phyloP scores from a whole-genome alignment of 2,888 invertebrate species.

The Plagodis dolabraria region DNA sequence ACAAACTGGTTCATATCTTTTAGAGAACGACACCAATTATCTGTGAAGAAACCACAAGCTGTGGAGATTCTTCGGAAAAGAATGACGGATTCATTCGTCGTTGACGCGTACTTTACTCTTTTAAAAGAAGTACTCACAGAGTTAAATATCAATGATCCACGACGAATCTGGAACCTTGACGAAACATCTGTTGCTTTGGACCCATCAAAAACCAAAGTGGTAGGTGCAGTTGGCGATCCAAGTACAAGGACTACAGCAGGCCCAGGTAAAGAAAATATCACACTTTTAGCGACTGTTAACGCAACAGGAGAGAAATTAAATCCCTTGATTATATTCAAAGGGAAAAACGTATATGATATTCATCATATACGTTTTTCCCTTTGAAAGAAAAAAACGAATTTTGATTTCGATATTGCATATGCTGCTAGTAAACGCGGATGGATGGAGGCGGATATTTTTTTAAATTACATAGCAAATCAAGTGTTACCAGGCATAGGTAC shows the following conservation, averaged over 20 bases:
- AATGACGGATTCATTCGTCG: too few species aligned
- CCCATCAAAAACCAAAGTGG: slow-evolving; percentile 40
- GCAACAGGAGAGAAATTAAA: slow-evolving; percentile 32
- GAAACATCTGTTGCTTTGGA: slow-evolving; percentile 38
- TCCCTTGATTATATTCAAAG: slow-evolving; percentile 9
- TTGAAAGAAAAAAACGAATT: too few species aligned
- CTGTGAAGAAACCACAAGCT: slow-evolving; percentile 5
- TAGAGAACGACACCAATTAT: slow-evolving; percentile 16
- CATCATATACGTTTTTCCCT: too few species aligned
- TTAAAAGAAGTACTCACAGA: slow-evolving; percentile 4
- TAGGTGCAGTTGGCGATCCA: slow-evolving; percentile 26
- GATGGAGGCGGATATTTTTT: slow-evolving; percentile 50
- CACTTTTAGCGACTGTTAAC: slow-evolving; percentile 35
- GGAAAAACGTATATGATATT: too few species aligned
- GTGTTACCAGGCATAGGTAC: too few species aligned
- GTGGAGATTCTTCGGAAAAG: too few species aligned
- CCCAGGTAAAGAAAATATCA: slow-evolving; percentile 38
- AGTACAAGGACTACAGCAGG: slow-evolving; percentile 33
- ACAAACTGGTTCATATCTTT: slow-evolving; percentile 17
- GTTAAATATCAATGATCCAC: slow-evolving; percentile 7
- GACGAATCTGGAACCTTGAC: slow-evolving; percentile 39
- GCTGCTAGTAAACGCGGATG: slow-evolving; percentile 35
- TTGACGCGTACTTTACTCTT: slow-evolving; percentile 20
- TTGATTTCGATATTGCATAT: too few species aligned
- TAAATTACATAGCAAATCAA: too few species aligned